These are phyloP conservation scores for Lasioglossum figueresi DNA, from an alignment of 2,888 invertebrate genomes.

Conservation along the genomic window DNA sequence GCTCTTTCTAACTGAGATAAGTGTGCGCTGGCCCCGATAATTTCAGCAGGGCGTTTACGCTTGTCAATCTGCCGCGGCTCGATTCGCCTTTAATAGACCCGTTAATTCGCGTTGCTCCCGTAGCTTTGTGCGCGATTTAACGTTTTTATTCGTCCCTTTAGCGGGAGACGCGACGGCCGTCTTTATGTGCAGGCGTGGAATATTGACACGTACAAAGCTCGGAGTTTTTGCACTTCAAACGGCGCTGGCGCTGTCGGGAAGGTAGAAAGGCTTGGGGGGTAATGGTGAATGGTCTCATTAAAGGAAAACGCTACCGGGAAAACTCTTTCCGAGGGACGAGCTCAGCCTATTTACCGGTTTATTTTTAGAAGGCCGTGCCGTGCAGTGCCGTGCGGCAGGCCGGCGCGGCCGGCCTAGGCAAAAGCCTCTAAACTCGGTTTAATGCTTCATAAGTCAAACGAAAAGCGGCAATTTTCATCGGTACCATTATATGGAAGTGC, in stretches of 20 bases:
- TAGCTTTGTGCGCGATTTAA: conserved; percentile 32
- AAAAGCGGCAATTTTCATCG: conserved; percentile 60
- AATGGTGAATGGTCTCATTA: conserved; percentile 56
- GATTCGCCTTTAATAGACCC: conserved; percentile 39
- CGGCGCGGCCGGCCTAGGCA: conserved; percentile 24
- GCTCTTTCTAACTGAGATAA: neutral
- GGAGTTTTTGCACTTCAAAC: conserved; percentile 45
- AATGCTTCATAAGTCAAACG: conserved; percentile 63
- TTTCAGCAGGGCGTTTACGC: conserved; percentile 27
- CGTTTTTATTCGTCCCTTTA: conserved; percentile 45
- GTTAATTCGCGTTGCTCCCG: conserved; percentile 35
- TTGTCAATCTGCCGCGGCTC: conserved; percentile 33
- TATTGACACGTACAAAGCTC: conserved; percentile 51
- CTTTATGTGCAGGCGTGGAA: conserved; percentile 40
- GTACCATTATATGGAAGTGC: conserved; percentile 52
- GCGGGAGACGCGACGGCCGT: conserved; percentile 27
- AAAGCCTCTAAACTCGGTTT: conserved; percentile 59
- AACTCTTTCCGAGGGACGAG: conserved; percentile 48
- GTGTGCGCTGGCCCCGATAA: conserved; percentile 21
- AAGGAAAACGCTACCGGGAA: conserved; percentile 55
- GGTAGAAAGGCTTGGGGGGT: conserved; percentile 17
- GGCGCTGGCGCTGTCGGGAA: conserved; percentile 2
- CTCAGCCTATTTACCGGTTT: conserved; percentile 57
- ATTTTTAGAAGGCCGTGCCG: conserved; percentile 55
- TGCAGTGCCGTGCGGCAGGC: neutral